Percentiles rank a stretch among this genome's conserved stretches.
These are phyloP conservation scores for Amblyornis subalaris DNA, from an alignment of 2,113 vertebrate species.

Conservation along the genomic window DNA sequence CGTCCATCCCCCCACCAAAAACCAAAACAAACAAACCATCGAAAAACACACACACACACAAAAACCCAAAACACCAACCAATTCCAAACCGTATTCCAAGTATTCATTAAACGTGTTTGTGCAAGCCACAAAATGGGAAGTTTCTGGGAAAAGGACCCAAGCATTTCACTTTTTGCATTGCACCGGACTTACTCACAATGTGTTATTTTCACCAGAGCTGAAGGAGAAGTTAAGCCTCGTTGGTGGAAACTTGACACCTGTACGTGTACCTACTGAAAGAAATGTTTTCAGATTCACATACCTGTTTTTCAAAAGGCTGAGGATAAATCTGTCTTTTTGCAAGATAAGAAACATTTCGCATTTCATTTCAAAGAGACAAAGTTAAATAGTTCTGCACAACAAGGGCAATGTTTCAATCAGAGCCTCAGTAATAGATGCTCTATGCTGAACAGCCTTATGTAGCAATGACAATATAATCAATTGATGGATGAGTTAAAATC, in stretches of 20 bases:
- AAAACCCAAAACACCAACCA: too few relatives aligned
- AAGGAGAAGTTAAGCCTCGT: not conserved
- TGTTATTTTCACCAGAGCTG: not conserved
- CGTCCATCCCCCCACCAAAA: not conserved
- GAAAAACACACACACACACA: too few relatives aligned
- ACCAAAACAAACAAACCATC: too few relatives aligned
- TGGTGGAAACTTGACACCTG: not conserved
- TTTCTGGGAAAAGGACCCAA: fast-evolving
- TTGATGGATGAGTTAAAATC: constrained; percentile 59
- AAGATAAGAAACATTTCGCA: constrained; percentile 27
- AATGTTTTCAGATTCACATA: not conserved
- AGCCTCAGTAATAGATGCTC: constrained; percentile 14
- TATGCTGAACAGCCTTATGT: constrained; percentile 19
- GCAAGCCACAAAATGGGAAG: not conserved
- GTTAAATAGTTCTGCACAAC: constrained; percentile 17
- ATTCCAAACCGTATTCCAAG: not conserved
- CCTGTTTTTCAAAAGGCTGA: not conserved
- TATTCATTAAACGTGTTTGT: not conserved
- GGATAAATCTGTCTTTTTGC: not conserved
- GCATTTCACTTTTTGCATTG: not conserved
- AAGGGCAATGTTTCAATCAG: constrained; percentile 37
- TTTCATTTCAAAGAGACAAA: constrained; percentile 45
- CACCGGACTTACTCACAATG: not conserved
- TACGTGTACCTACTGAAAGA: not conserved
- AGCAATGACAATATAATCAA: constrained; percentile 56